A percentile compares a stretch with the other conserved stretches of the same genome.
Evolutionary conservation across 2,888 invertebrate species (phyloP).

Genomic region (Thereva unica): DNA sequence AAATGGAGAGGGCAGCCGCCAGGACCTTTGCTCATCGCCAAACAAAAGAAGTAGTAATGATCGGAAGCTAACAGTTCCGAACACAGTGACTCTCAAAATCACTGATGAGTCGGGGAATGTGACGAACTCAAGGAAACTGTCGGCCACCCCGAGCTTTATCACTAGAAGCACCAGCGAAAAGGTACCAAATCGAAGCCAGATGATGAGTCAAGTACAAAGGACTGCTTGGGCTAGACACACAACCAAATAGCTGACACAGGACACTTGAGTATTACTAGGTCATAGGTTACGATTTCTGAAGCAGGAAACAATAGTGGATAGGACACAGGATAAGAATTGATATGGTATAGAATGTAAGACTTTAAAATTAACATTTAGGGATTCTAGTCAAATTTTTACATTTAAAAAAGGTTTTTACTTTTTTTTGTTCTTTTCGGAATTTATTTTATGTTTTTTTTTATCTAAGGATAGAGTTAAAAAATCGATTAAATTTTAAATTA

Average conservation of each 20-base stretch:
- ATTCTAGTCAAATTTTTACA: conserved; percentile 32
- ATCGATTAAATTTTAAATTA: background rate
- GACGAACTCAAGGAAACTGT: conserved; percentile 57
- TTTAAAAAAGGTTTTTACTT: conserved; percentile 21
- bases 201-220: conserved; percentile 81
- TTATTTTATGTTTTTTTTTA: conserved; percentile 16
- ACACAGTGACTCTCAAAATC: conserved; percentile 64
- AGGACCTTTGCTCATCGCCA: conserved; percentile 47
- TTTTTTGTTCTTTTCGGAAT: background rate
- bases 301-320: conserved; percentile 1
- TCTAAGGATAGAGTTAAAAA: background rate
- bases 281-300: conserved; percentile 20
- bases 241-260: conserved; percentile 66
- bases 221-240: conserved; percentile 87
- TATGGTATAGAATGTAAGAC: conserved; percentile 11
- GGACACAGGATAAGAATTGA: conserved; percentile 3
- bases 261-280: conserved; percentile 38
- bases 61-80: conserved; percentile 50
- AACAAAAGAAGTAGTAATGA: conserved; percentile 50
- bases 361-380: conserved; percentile 19
- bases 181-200: conserved; percentile 81
- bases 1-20: conserved; percentile 49
- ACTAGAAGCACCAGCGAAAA: conserved; percentile 83
- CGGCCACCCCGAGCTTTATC: conserved; percentile 68
- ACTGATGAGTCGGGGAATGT: conserved; percentile 60